Conservation (phyloP, 2,113 vertebrate genomes). For the Rhodinocichla rosea region DNA sequence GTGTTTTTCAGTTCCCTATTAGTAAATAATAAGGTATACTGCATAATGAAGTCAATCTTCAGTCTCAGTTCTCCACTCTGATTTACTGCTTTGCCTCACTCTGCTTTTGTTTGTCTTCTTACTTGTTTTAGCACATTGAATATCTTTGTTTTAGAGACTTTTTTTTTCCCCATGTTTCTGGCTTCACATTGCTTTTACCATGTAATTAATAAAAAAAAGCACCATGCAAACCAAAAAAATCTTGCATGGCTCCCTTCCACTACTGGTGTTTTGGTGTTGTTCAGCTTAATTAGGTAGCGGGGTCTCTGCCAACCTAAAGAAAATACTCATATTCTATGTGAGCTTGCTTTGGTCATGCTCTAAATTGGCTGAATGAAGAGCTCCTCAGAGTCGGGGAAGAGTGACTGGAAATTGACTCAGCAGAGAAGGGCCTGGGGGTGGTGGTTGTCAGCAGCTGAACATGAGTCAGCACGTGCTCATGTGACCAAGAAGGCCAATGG, state of each 20-base stretch:
- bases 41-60: neutral
- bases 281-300: neutral
- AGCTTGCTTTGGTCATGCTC: neutral
- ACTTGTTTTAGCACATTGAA: neutral
- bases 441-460: neutral
- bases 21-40: neutral
- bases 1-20: neutral
- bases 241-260: neutral
- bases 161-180: neutral
- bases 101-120: neutral
- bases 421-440: neutral
- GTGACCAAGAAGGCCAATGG: neutral
- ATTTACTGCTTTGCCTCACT: neutral
- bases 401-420: neutral
- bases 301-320: neutral
- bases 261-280: neutral
- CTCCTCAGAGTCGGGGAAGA: accelerated
- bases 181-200: neutral
- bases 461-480: accelerated
- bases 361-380: neutral
- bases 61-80: neutral
- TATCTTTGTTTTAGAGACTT: neutral
- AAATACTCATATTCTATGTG: neutral
- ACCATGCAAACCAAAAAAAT: neutral
- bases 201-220: neutral